Evolutionary conservation across 2,797 vertebrate genomes (phyloP).

Genomic region (Morelia viridis): DNA sequence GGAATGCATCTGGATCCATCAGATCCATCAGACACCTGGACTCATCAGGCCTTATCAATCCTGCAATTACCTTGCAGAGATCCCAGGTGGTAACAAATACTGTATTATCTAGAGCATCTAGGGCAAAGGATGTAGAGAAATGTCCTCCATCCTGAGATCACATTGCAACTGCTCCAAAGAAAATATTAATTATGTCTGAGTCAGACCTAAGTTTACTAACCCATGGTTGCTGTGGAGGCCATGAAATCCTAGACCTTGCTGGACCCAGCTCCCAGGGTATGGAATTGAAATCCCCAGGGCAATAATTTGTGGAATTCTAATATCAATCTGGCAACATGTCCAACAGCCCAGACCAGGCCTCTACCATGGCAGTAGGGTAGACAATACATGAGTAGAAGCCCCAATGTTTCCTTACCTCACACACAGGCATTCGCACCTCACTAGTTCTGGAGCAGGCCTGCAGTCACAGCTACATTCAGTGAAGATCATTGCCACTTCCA

Average conservation of each 20-base stretch:
- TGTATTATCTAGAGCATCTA: not conserved
- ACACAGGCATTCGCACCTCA: not conserved
- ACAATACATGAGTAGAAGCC: not conserved
- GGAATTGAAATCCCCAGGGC: not conserved
- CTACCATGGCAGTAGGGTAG: not conserved
- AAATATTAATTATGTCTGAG: not conserved
- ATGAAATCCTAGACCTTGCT: not conserved
- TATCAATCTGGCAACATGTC: not conserved
- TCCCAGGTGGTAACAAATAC: not conserved
- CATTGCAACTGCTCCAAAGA: not conserved
- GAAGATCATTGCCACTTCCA: not conserved
- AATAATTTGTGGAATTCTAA: not conserved
- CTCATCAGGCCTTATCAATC: not conserved
- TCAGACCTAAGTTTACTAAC: not conserved
- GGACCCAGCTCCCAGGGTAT: not conserved
- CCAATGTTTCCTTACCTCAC: not conserved
- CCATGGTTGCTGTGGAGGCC: not conserved
- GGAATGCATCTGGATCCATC: too few species aligned
- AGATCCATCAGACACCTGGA: too few species aligned
- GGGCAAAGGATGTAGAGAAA: not conserved
- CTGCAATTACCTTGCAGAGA: not conserved
- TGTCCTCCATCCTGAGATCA: not conserved
- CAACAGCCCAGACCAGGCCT: not conserved
- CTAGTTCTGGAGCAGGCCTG: not conserved
- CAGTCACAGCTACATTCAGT: not conserved